These are phyloP conservation scores for Bryconaethiops microstoma DNA, from an alignment of 2,797 vertebrate genomes.

Conservation along the genomic window DNA sequence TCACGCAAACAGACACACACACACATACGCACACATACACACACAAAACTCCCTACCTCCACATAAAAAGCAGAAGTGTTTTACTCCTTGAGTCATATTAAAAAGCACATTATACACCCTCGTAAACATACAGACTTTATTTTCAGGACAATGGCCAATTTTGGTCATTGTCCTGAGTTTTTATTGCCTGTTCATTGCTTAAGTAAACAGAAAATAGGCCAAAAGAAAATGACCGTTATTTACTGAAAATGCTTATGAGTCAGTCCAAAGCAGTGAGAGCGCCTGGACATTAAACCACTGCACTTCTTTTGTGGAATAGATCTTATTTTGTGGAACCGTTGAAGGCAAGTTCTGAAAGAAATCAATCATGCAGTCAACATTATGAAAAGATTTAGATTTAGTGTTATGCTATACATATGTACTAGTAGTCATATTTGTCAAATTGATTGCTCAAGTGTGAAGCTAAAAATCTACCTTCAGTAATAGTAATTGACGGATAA, in stretches of 20 bases:
- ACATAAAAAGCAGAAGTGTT: not conserved
- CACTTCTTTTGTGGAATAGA: too few relatives aligned
- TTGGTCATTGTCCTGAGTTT: not conserved
- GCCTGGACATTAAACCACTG: not conserved
- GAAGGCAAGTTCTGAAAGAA: not conserved
- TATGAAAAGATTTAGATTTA: not conserved
- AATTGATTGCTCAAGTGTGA: not conserved
- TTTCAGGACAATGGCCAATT: too few relatives aligned
- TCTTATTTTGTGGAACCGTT: not conserved
- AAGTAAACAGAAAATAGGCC: not conserved
- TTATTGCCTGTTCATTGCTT: not conserved
- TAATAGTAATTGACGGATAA: too few relatives aligned
- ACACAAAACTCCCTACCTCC: not conserved
- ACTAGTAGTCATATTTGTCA: not conserved
- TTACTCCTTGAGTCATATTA: slow-evolving; percentile 5
- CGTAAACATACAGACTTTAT: slow-evolving; percentile 12
- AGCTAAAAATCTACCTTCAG: not conserved
- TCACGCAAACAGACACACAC: not conserved
- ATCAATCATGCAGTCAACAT: not conserved
- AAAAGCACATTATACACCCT: not conserved
- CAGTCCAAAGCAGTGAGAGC: not conserved
- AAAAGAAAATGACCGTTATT: not conserved
- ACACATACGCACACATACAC: not conserved
- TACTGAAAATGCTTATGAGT: not conserved
- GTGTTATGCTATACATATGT: not conserved